Conservation (phyloP, 2,113 vertebrate species). For the Rhombomys opimus region DNA sequence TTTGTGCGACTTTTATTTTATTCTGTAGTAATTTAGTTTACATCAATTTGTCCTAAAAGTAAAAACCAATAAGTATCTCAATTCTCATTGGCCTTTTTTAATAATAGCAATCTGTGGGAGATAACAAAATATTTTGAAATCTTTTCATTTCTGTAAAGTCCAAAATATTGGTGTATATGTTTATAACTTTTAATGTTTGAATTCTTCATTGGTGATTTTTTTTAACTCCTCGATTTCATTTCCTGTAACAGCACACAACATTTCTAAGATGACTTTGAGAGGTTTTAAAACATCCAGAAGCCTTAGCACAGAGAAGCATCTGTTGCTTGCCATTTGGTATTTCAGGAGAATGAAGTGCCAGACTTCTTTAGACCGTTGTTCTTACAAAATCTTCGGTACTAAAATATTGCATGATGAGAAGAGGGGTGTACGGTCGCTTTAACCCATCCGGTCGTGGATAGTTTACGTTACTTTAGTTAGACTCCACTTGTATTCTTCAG, state of each 20-base stretch:
- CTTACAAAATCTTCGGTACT: constrained; percentile 21
- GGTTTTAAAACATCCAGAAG: constrained; percentile 4
- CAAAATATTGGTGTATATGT: neutral
- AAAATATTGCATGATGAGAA: neutral
- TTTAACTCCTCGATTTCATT: constrained; percentile 5
- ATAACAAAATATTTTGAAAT: neutral
- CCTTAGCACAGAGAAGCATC: neutral
- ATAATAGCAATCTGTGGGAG: neutral
- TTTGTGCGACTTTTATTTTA: neutral
- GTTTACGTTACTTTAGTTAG: neutral
- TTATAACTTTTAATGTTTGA: constrained; percentile 44
- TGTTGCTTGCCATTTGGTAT: constrained; percentile 42
- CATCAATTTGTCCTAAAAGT: constrained; percentile 40
- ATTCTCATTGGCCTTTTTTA: neutral
- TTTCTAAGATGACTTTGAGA: constrained; percentile 60
- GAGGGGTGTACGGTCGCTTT: neutral
- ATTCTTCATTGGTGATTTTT: constrained; percentile 43
- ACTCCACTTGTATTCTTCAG: constrained; percentile 14
- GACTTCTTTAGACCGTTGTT: constrained; percentile 17
- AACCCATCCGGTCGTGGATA: neutral
- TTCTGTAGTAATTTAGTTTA: constrained; percentile 25
- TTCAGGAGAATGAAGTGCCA: constrained; percentile 14
- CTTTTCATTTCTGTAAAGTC: neutral
- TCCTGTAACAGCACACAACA: neutral
- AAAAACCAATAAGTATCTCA: neutral